These are phyloP conservation scores for Phaenicophaeus curvirostris DNA, from an alignment of 2,797 vertebrate genomes.

Conservation along the genomic window DNA sequence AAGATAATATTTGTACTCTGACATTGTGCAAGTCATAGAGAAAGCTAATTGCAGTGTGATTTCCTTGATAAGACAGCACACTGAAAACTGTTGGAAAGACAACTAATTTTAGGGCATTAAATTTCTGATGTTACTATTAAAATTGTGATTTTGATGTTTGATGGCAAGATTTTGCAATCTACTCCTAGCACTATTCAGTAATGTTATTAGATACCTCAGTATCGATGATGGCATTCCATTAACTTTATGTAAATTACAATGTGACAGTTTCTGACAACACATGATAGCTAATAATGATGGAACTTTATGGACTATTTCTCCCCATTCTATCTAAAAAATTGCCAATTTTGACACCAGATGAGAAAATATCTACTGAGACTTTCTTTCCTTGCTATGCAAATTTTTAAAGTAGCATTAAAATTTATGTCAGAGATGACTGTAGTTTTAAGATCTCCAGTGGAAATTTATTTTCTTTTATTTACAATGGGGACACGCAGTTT, in stretches of 20 bases:
- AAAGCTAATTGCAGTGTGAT: conserved; percentile 62
- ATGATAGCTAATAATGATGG: neutral
- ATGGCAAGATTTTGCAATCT: neutral
- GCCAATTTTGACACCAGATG: neutral
- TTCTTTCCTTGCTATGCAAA: neutral
- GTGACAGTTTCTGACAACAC: conserved; percentile 1
- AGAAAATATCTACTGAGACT: neutral
- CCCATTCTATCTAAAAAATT: neutral
- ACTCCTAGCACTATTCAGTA: neutral
- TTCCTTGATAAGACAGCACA: conserved; percentile 11
- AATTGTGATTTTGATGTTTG: conserved; percentile 14
- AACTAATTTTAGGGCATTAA: conserved; percentile 40
- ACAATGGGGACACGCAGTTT: neutral
- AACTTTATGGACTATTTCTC: conserved; percentile 14
- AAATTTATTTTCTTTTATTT: neutral
- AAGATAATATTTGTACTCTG: neutral
- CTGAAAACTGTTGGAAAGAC: conserved; percentile 6
- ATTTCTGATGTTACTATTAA: conserved; percentile 14
- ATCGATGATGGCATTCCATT: neutral
- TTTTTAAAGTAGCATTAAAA: neutral
- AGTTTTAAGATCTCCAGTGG: neutral
- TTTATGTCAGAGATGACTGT: neutral
- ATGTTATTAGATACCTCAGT: neutral
- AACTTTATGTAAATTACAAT: neutral
- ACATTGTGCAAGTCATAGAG: neutral